phyloP scores from a whole-genome alignment of 1,140 invertebrate genomes.

The Lordiphosa mommai region DNA sequence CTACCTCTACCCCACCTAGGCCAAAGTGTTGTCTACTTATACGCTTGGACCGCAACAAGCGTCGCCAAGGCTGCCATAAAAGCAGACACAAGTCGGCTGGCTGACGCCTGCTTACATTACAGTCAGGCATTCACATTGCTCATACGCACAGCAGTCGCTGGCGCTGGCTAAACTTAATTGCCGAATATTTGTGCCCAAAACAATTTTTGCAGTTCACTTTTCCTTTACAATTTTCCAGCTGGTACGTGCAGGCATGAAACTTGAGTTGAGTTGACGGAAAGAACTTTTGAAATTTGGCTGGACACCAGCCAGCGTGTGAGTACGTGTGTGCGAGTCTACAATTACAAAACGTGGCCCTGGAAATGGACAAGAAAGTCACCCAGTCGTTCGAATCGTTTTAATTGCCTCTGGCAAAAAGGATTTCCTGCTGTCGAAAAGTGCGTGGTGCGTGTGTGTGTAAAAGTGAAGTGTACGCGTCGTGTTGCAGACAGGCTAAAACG shows the following conservation, averaged over 20 bases:
- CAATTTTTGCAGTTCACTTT: background rate
- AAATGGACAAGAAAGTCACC: slow-evolving; percentile 43
- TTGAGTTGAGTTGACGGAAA: slow-evolving; percentile 5
- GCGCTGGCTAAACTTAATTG: slow-evolving; percentile 43
- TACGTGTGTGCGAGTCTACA: slow-evolving; percentile 21
- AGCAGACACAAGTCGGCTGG: slow-evolving; percentile 64
- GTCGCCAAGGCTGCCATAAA: slow-evolving; percentile 68
- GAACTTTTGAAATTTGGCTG: slow-evolving; percentile 9
- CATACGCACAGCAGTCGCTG: slow-evolving; percentile 32
- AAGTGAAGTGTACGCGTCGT: slow-evolving; percentile 26
- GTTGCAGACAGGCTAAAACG: slow-evolving; percentile 10
- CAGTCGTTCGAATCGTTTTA: slow-evolving; percentile 44
- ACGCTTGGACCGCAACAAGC: slow-evolving; percentile 24
- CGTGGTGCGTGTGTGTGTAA: slow-evolving; percentile 1
- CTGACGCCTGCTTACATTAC: slow-evolving; percentile 68
- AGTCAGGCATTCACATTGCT: slow-evolving; percentile 44
- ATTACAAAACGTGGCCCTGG: slow-evolving; percentile 34
- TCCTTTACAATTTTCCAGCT: slow-evolving; percentile 32
- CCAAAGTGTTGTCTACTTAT: slow-evolving; percentile 1
- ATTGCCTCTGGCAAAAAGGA: slow-evolving; percentile 54
- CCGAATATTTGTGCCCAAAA: slow-evolving; percentile 51
- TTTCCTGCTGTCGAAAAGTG: slow-evolving; percentile 32
- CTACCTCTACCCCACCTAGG: slow-evolving; percentile 1
- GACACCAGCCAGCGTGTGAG: too few relatives aligned
- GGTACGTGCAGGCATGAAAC: slow-evolving; percentile 12